Evolutionary conservation across 2,888 invertebrate genomes (phyloP).

Genomic region (Microctonus brassicae): DNA sequence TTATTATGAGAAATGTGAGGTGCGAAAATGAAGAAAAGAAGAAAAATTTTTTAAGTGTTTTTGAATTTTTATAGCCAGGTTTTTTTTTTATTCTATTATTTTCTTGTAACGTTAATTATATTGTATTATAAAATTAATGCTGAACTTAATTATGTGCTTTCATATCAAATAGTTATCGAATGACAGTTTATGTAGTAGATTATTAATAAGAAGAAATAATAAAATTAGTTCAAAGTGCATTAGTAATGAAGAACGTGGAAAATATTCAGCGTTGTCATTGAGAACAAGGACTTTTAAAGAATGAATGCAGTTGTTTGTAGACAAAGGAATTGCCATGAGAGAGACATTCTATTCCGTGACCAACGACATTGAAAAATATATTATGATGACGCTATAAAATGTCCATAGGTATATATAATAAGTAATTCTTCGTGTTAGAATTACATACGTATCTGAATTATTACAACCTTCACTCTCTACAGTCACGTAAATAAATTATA

Average conservation of each 20-base stretch:
- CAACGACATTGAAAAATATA: constrained; percentile 43
- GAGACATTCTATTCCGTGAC: constrained; percentile 34
- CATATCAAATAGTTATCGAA: background rate
- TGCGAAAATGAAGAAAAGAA: background rate
- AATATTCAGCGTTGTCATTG: constrained; percentile 55
- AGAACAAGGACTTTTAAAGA: constrained; percentile 56
- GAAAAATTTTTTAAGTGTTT: background rate
- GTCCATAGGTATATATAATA: too few species aligned
- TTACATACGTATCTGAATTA: background rate
- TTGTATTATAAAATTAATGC: background rate
- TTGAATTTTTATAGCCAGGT: background rate
- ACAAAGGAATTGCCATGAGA: constrained; percentile 47
- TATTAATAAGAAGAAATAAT: constrained; percentile 18
- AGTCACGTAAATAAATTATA: background rate
- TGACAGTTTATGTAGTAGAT: background rate
- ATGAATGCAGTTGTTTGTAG: constrained; percentile 43
- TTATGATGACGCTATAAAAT: constrained; percentile 25
- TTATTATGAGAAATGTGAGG: constrained; percentile 32
- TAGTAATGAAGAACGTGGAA: constrained; percentile 33
- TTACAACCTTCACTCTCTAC: background rate
- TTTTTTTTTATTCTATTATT: background rate
- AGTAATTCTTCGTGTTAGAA: background rate
- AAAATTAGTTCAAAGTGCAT: constrained; percentile 22
- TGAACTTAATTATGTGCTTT: background rate
- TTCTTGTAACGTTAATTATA: too few species aligned